A percentile compares a stretch with the other conserved stretches of the same genome.
Evolutionary conservation across 2,797 vertebrate species (phyloP).

Genomic region (Hephaestus fuliginosus): DNA sequence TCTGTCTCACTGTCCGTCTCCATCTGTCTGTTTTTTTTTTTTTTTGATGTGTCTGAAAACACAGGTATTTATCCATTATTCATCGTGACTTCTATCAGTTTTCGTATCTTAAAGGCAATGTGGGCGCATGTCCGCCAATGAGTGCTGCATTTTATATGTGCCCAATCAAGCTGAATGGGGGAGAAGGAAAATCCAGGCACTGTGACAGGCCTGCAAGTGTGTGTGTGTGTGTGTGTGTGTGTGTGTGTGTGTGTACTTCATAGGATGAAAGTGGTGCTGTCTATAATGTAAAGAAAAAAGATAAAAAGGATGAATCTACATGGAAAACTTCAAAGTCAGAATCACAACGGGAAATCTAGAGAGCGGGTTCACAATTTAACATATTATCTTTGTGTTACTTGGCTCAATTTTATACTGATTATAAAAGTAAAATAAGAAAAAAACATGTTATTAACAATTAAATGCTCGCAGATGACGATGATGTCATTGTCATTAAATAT

Average conservation of each 20-base stretch:
- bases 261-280: background rate
- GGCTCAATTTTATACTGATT: background rate
- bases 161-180: conserved; percentile 10
- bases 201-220: background rate
- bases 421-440: background rate
- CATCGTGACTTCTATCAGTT: conserved; percentile 42
- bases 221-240: conserved; percentile 14
- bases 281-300: background rate
- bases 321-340: background rate
- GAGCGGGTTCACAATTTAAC: background rate
- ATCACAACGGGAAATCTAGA: background rate
- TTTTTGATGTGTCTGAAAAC: conserved; percentile 58
- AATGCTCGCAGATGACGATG: background rate
- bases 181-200: background rate
- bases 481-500: background rate
- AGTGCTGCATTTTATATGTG: background rate
- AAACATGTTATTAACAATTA: background rate
- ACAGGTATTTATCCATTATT: conserved; percentile 63
- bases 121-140: background rate
- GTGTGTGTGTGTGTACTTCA: conserved; percentile 4
- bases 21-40: conserved; percentile 23
- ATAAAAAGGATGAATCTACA: background rate
- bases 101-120: conserved; percentile 7
- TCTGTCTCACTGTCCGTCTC: conserved; percentile 46
- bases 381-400: background rate